phyloP scores from a whole-genome alignment of 2,888 invertebrate species.

The Sericinus montela region DNA sequence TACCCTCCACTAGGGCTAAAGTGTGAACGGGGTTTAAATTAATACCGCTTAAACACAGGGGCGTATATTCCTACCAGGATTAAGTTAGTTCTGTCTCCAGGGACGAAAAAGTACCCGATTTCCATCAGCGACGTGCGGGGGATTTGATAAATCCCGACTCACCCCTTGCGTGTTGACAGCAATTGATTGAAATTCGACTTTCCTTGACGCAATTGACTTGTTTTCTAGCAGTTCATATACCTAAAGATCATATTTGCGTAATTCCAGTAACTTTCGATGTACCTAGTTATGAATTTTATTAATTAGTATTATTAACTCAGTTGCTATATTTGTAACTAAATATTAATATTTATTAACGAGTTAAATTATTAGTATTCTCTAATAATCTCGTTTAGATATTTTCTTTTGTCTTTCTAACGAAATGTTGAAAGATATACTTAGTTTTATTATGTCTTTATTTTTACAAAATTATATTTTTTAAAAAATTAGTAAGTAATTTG shows the following conservation, averaged over 20 bases:
- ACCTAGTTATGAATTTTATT: too few species aligned
- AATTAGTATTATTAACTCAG: too few species aligned
- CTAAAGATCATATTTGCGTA: background rate
- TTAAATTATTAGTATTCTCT: too few species aligned
- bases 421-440: too few species aligned
- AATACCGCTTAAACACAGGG: slow-evolving; percentile 66
- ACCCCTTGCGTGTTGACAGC: slow-evolving; percentile 71
- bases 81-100: slow-evolving; percentile 52
- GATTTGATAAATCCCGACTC: slow-evolving; percentile 66
- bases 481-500: too few species aligned
- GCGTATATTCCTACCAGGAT: slow-evolving; percentile 54
- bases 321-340: too few species aligned
- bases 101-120: slow-evolving; percentile 64
- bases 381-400: too few species aligned
- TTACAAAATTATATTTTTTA: too few species aligned
- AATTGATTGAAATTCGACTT: slow-evolving; percentile 67
- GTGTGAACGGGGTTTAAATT: slow-evolving; percentile 70
- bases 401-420: too few species aligned
- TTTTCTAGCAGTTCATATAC: background rate
- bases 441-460: too few species aligned
- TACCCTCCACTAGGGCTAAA: slow-evolving; percentile 35
- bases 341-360: too few species aligned
- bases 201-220: slow-evolving; percentile 36
- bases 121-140: slow-evolving; percentile 60
- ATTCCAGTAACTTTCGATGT: too few species aligned